These are phyloP conservation scores for Drosophila rubida DNA, from an alignment of 2,888 invertebrate genomes.

Conservation along the genomic window DNA sequence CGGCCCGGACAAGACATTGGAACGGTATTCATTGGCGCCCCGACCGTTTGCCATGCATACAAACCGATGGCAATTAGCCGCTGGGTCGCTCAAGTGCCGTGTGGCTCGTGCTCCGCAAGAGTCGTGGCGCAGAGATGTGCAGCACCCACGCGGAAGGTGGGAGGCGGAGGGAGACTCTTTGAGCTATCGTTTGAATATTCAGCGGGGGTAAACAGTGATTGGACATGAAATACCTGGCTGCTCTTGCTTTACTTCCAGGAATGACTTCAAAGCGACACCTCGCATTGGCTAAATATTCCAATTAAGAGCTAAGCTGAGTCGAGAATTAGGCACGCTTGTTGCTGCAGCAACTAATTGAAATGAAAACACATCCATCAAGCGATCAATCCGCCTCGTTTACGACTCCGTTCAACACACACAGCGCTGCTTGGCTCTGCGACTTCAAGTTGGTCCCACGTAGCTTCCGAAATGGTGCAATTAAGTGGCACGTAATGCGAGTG, in stretches of 20 bases:
- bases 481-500: slow-evolving; percentile 33
- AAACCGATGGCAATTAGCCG: slow-evolving; percentile 64
- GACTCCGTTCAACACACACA: background rate
- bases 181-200: too few relatives aligned
- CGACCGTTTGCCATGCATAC: slow-evolving; percentile 52
- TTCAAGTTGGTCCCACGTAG: slow-evolving; percentile 15
- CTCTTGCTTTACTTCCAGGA: too few relatives aligned
- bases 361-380: slow-evolving; percentile 1
- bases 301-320: too few relatives aligned
- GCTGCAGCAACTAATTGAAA: background rate
- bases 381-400: background rate
- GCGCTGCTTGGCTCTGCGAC: background rate
- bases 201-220: too few relatives aligned
- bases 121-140: slow-evolving; percentile 12
- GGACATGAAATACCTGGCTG: too few relatives aligned
- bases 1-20: slow-evolving; percentile 5
- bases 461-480: slow-evolving; percentile 42
- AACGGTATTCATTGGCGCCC: slow-evolving; percentile 13
- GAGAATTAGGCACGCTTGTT: background rate
- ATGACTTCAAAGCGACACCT: too few relatives aligned
- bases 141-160: background rate
- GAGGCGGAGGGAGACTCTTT: too few relatives aligned
- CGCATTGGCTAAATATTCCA: too few relatives aligned
- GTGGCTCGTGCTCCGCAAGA: slow-evolving; percentile 21
- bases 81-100: slow-evolving; percentile 41